Evolutionary conservation across 2,888 invertebrate species (phyloP).

Genomic region (Laspeyria flexula): DNA sequence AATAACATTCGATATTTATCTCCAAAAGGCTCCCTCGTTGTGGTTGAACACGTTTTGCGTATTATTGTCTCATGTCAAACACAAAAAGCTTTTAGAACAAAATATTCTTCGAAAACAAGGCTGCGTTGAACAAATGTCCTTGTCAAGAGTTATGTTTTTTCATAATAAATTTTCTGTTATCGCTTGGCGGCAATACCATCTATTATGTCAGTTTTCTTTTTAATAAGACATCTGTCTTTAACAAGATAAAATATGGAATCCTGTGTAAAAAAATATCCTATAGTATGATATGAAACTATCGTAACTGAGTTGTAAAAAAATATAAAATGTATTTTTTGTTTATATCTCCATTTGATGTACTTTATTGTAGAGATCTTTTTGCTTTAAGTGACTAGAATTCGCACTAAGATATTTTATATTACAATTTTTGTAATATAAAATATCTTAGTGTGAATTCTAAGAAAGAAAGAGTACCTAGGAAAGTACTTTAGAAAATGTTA

Average conservation of each 20-base stretch:
- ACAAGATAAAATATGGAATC: no score
- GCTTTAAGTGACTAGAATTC: no score
- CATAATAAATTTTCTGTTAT: not conserved
- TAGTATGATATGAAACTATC: no score
- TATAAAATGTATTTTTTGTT: no score
- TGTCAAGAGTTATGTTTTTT: not conserved
- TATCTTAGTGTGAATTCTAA: no score
- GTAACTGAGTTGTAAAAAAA: no score
- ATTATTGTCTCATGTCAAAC: slow-evolving; percentile 4
- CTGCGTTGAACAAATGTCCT: not conserved
- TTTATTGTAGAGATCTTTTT: no score
- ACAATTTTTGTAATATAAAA: no score
- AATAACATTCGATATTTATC: no score
- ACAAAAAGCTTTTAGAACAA: slow-evolving; percentile 1
- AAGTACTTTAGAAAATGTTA: not conserved
- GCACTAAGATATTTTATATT: no score
- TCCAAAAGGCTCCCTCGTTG: not conserved
- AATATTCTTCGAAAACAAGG: not conserved
- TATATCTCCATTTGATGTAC: no score
- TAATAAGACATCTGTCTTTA: not conserved
- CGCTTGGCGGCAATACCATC: not conserved
- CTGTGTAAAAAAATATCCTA: no score
- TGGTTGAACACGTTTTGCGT: slow-evolving; percentile 1
- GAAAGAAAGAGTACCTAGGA: not conserved
- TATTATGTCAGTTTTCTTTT: not conserved